Evolutionary conservation across 2,113 vertebrate species (phyloP), one percentile per base, ranked within the genome.

Genomic region (Urocitellus parryii): DNA sequence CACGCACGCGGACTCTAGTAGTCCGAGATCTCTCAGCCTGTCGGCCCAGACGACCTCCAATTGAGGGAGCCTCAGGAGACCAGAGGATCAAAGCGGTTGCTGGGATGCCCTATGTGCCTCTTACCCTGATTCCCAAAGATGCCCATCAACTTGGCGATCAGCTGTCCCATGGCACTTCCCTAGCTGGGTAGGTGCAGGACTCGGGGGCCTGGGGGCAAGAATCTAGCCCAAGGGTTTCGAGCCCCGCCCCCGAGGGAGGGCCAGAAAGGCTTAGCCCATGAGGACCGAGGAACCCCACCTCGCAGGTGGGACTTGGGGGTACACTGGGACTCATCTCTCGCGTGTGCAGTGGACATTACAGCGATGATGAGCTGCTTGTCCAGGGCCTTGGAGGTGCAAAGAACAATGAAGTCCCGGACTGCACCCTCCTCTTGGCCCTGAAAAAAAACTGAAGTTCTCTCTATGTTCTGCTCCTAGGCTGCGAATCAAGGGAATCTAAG

Each of bases 51-150:
- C 0, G 12, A 90, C 65, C 56, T 42, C 82, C 32, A 37, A 29
- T 42, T 10, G 11, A 4, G 65, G 80, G 13, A 74, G 27, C 42
- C 61, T 32, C 77, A 39, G 51, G 45, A 74, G 42, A 67, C 22
- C 78, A 39, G 10, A 13, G 9, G 34, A 48, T 92, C 76, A 48
- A 61, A 93, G 58, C 11, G 9, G 4, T 61, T 9, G 1, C 42
- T 78, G 16, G 73, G n/a, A 61, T 39, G 32, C n/a, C 22, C 53
- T 18, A 13, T 7, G 68, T 1, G 0, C n/a, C 77, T 27, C 94
- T 96, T 93, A 98, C 96, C 97, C 72, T 91, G 96, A 25, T 92
- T 98, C 61, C 96, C 88, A 18, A 97, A 98, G 53, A 97, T 83
- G 68, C 82, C 53, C 97, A 96, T 98, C 79, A 98, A 27, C 42